Evolutionary conservation across 2,797 vertebrate species (phyloP).

Genomic region (Parambassis ranga): DNA sequence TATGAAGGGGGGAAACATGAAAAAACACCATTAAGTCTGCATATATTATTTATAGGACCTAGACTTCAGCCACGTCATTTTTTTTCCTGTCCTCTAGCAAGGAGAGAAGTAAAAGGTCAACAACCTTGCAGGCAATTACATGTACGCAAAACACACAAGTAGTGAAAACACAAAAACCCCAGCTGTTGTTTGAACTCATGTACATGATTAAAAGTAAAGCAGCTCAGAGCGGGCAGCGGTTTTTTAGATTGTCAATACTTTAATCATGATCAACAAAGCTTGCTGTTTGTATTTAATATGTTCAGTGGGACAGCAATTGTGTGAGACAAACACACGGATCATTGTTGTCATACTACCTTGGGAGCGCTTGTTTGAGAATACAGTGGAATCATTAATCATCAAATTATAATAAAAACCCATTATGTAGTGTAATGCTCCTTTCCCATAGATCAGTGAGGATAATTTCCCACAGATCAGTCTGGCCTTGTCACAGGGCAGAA

Average conservation of each 20-base stretch:
- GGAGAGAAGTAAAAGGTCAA: conserved; percentile 38
- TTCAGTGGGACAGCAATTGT: neutral
- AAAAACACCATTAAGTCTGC: conserved; percentile 44
- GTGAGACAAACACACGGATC: conserved; percentile 1
- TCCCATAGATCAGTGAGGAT: conserved; percentile 32
- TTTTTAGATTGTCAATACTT: conserved; percentile 9
- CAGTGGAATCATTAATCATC: conserved; percentile 37
- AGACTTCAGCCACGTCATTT: conserved; percentile 8
- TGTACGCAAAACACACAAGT: neutral
- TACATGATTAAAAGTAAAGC: neutral
- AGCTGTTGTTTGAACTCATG: neutral
- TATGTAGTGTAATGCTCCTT: conserved; percentile 41
- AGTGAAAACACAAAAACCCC: neutral
- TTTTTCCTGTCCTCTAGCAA: conserved; percentile 30
- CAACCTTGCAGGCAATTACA: conserved; percentile 3
- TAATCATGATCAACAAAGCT: neutral
- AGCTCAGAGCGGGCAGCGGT: neutral
- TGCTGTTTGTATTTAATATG: neutral
- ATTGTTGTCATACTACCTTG: conserved; percentile 27
- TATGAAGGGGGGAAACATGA: conserved; percentile 9
- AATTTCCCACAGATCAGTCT: conserved; percentile 27
- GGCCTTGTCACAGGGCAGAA: conserved; percentile 45
- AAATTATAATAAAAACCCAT: conserved; percentile 62
- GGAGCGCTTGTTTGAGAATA: conserved; percentile 50
- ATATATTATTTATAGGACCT: conserved; percentile 67